These are phyloP conservation scores for Scolopax mira DNA, from an alignment of 2,113 vertebrate genomes.

Conservation along the genomic window DNA sequence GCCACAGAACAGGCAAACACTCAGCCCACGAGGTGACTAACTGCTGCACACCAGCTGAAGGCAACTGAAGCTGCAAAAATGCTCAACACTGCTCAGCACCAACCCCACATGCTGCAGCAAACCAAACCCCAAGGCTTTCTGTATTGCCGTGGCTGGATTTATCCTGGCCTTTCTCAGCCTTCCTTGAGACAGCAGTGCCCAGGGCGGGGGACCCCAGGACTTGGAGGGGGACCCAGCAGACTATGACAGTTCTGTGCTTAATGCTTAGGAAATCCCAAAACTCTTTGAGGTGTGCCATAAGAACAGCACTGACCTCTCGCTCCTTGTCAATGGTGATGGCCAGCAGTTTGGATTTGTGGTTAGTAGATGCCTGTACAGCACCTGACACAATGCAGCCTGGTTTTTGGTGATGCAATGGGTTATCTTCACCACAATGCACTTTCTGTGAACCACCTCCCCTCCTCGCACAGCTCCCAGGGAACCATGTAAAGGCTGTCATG, in stretches of 20 bases:
- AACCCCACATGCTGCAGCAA: background rate
- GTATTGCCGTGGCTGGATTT: background rate
- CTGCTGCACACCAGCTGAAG: background rate
- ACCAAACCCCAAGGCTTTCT: rapidly evolving
- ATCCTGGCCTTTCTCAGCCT: background rate
- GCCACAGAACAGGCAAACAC: rapidly evolving
- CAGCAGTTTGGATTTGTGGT: background rate
- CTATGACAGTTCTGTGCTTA: background rate
- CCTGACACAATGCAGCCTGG: background rate
- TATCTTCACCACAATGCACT: rapidly evolving
- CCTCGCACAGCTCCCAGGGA: background rate
- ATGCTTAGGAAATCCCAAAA: background rate
- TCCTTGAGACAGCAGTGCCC: no score
- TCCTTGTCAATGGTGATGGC: background rate
- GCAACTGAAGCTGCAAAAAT: background rate
- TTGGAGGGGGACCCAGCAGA: background rate
- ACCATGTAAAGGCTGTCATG: rapidly evolving
- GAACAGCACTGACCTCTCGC: background rate
- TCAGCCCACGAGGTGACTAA: background rate
- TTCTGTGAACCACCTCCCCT: background rate
- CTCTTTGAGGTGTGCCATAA: background rate
- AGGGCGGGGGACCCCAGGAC: background rate
- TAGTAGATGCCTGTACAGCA: rapidly evolving
- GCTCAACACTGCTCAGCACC: background rate
- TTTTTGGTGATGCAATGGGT: background rate